Percentiles rank a stretch among this genome's conserved stretches.
These are phyloP conservation scores for Tragulus kanchil DNA, from an alignment of 2,113 vertebrate genomes.

Conservation along the genomic window DNA sequence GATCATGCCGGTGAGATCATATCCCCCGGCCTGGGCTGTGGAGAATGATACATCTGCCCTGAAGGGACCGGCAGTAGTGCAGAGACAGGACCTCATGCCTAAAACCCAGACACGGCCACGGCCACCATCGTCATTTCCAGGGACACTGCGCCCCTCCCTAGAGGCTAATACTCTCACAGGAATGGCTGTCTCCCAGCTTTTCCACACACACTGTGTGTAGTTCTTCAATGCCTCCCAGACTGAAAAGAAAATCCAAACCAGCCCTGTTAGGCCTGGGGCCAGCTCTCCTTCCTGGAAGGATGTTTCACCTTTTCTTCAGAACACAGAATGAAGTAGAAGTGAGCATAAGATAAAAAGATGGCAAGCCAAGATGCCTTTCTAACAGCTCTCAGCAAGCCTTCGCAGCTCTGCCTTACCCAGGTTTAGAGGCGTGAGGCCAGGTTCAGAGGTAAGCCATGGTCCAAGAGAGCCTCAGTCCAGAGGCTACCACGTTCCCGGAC, in stretches of 20 bases:
- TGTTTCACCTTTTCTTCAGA: neutral
- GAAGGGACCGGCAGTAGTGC: neutral
- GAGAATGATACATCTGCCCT: neutral
- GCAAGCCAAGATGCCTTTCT: neutral
- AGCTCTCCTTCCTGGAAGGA: neutral
- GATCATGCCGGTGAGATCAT: conserved; percentile 75
- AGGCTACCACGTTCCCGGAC: neutral
- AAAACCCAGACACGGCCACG: neutral
- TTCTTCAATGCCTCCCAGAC: neutral
- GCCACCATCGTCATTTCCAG: rapidly evolving
- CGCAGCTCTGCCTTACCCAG: rapidly evolving
- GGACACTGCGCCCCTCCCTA: neutral
- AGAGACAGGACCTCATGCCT: neutral
- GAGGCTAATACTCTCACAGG: neutral
- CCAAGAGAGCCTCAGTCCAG: neutral
- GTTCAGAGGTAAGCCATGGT: neutral
- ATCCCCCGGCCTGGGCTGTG: neutral
- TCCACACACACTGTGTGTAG: neutral
- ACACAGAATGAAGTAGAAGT: neutral
- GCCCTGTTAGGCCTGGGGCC: neutral
- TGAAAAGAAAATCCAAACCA: neutral
- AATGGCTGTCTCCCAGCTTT: neutral
- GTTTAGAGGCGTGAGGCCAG: neutral
- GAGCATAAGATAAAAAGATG: neutral
- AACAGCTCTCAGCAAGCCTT: neutral